A percentile compares a stretch with the other conserved stretches of the same genome.
Evolutionary conservation across 1,140 invertebrate species (phyloP).

Genomic region (Neodiprion fabricii): DNA sequence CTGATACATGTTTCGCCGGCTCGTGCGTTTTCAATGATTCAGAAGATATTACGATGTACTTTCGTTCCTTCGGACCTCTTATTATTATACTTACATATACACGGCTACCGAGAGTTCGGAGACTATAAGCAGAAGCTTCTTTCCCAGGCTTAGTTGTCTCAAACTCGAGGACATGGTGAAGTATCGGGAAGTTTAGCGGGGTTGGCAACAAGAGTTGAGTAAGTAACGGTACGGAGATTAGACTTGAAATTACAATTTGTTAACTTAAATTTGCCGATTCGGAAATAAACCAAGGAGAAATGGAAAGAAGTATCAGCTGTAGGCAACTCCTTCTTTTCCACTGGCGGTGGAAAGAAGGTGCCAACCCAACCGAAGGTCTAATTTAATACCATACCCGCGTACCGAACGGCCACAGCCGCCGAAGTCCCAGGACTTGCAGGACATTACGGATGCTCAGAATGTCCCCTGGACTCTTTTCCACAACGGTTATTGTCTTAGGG

Average conservation of each 20-base stretch:
- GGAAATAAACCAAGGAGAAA: background rate
- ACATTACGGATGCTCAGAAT: background rate
- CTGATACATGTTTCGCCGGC: too few species aligned
- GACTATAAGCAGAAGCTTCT: background rate
- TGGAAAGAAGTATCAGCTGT: background rate
- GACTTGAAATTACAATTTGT: background rate
- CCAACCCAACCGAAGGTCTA: background rate
- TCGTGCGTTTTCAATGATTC: too few species aligned
- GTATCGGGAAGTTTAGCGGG: background rate
- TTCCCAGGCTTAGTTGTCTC: background rate
- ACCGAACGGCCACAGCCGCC: background rate
- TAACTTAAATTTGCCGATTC: background rate
- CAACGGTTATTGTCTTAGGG: background rate
- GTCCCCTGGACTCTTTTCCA: background rate
- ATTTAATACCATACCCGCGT: background rate
- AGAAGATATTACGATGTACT: too few species aligned
- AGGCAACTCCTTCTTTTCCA: background rate
- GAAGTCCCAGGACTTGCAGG: background rate
- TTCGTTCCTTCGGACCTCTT: too few species aligned
- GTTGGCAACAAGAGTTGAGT: background rate
- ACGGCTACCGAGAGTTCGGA: too few species aligned
- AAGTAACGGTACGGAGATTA: background rate
- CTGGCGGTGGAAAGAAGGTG: background rate
- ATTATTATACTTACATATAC: too few species aligned
- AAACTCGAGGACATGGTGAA: background rate